Evolutionary conservation across 2,113 vertebrate species (phyloP).

Genomic region (Dasyornis broadbenti): DNA sequence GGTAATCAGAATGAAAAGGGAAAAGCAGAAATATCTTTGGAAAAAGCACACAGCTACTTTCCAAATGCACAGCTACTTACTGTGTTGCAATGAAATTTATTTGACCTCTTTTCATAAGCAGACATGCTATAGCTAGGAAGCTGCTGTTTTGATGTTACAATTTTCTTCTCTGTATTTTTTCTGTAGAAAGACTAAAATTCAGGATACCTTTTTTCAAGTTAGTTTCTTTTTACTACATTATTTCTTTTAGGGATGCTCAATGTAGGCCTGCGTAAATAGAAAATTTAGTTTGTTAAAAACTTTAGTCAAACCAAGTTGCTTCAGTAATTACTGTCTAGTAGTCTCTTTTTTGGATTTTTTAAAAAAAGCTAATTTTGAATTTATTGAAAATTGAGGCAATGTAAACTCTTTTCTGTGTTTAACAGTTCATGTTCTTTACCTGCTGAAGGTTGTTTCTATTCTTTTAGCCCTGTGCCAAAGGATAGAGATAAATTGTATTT

Average conservation of each 20-base stretch:
- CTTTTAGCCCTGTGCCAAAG: constrained; percentile 90
- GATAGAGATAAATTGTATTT: constrained; percentile 97
- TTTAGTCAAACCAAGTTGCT: not conserved
- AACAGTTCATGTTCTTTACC: not conserved
- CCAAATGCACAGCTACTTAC: not conserved
- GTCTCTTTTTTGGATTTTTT: not conserved
- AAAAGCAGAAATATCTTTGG: not conserved
- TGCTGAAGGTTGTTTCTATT: not conserved
- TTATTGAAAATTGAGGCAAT: not conserved
- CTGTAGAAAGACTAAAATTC: not conserved
- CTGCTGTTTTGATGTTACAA: not conserved
- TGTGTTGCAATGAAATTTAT: not conserved
- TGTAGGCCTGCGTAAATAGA: not conserved
- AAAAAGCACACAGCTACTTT: not conserved
- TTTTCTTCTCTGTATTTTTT: not conserved
- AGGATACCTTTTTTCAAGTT: not conserved
- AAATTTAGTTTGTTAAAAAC: not conserved
- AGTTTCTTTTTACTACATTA: not conserved
- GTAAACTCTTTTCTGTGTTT: not conserved
- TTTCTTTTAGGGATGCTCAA: not conserved
- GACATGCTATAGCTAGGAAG: not conserved
- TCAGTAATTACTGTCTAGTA: not conserved
- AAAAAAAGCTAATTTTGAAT: not conserved
- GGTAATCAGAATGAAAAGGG: constrained; percentile 66
- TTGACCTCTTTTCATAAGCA: not conserved